Conservation (phyloP, 2,888 invertebrate species). For the Ischnus inquisitorius region DNA sequence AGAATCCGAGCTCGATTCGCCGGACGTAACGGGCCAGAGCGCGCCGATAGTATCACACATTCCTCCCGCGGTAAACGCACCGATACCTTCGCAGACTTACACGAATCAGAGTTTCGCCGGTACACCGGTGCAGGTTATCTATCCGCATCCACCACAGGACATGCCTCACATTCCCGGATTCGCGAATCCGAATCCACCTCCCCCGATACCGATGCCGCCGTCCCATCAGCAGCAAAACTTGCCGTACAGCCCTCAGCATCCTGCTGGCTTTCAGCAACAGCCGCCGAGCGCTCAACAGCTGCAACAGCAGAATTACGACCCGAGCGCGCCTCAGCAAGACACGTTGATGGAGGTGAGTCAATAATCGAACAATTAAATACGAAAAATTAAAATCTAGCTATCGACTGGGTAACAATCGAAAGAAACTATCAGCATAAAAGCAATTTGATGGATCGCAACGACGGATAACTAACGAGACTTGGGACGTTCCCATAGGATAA, state of each 20-base stretch:
- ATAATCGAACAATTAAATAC: background rate
- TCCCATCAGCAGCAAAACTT: conserved; percentile 82
- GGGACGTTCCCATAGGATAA: conserved; percentile 75
- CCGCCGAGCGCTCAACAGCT: conserved; percentile 68
- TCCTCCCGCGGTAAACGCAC: conserved; percentile 85
- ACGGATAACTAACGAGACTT: conserved; percentile 18
- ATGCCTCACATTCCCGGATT: conserved; percentile 86
- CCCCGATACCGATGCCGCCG: conserved; percentile 87
- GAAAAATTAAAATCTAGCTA: background rate
- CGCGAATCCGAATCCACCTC: conserved; percentile 87
- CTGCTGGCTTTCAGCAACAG: conserved; percentile 80
- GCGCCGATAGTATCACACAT: conserved; percentile 83
- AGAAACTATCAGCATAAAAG: background rate
- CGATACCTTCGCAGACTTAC: conserved; percentile 94
- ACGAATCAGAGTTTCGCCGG: conserved; percentile 93
- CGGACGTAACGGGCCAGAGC: conserved; percentile 86
- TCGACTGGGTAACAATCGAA: conserved; percentile 29
- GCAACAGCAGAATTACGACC: conserved; percentile 65
- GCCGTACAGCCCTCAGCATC: conserved; percentile 82
- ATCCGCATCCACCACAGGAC: conserved; percentile 85
- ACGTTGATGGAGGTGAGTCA: conserved; percentile 71
- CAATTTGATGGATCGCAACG: background rate
- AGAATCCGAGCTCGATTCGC: conserved; percentile 95
- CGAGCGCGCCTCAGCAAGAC: conserved; percentile 68
- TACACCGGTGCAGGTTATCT: conserved; percentile 81